Base-by-base conservation (phyloP, 2,888 invertebrate species). In the Agrochola litura region DNA sequence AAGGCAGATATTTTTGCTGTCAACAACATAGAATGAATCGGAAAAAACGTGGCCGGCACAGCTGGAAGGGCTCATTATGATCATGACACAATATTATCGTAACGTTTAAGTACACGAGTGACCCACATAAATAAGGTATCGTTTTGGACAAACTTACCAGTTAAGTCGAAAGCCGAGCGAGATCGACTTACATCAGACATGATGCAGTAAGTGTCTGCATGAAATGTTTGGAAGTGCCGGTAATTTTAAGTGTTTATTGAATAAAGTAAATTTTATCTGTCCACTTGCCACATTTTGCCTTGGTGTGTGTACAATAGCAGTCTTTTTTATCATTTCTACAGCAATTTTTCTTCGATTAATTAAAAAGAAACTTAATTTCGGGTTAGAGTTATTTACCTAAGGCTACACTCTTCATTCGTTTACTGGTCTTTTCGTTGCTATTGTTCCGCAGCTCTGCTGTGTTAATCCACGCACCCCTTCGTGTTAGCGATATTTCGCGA, bases 51-150 rank as follows among this genome's bases (percentile, higher is more conserved):
- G 65, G 25, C 52, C 19, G 43, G 22, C 52, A 65, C 73, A 60
- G 64, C 65, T 81, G 52, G 74, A 73, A 65, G 52, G 81, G 5
- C 37, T 52, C 43, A 54, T 66, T 81, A 65, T n/a, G 81, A 65
- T 61, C 77, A 46, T 76, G 79, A 77, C 68, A 76, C 64, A 76
- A 69, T 69, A 65, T 69, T 60, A 64, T 52, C 9, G 63, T 76
- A 37, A 52, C 76, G 64, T 76, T 76, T 64, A 68, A 54, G 63
- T 52, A 37, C 25, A 81, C 46, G 25, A 58, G 46, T 52, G 79
- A 69, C 64, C 64, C 25, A 65, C 41, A 30, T 69, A 69, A 41
- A 52, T 66, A 68, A 52, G 25, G 56, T 58, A 68, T 68, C n/a
- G 43, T 82, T 68, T 64, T 60, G 46, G 58, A 68, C 37, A 22